A percentile compares a stretch with the other conserved stretches of the same genome.
phyloP scores from a whole-genome alignment of 2,113 vertebrate genomes.

The Charadrius vociferus region DNA sequence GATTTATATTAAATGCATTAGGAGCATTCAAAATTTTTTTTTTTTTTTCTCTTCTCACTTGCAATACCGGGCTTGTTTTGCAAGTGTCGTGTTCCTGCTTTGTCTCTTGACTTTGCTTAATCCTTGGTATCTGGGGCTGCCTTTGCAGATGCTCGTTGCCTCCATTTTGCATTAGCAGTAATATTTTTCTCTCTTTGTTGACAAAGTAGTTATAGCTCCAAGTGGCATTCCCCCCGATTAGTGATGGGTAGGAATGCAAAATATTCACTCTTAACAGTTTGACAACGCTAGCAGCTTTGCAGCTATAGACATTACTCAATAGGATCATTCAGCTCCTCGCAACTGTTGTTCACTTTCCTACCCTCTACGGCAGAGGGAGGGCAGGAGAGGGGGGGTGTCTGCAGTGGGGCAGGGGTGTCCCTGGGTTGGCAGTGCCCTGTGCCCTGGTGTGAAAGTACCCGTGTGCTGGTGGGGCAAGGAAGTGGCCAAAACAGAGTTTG shows the following conservation, averaged over 20 bases:
- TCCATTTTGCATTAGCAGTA: not conserved
- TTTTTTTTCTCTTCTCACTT: not conserved
- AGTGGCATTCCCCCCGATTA: not conserved
- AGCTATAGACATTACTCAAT: not conserved
- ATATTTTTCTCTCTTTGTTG: not conserved
- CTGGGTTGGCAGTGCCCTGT: not conserved
- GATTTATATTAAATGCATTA: not conserved
- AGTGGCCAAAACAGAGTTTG: not conserved
- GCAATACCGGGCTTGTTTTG: not conserved
- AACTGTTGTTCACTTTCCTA: not conserved
- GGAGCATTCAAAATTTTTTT: not conserved
- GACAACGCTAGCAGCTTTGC: not conserved
- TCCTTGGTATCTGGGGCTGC: not conserved
- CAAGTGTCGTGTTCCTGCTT: not conserved
- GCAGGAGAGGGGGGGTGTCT: not conserved
- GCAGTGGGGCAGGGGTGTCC: not conserved
- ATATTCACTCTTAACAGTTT: not conserved
- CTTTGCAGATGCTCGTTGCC: not conserved
- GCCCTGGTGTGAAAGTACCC: not conserved
- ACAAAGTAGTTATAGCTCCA: not conserved
- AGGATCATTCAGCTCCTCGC: not conserved
- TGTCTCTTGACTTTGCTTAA: not conserved
- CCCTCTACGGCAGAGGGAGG: not conserved
- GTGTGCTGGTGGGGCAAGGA: not conserved
- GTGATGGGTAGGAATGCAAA: not conserved